Base-by-base conservation (phyloP, 2,888 invertebrate species). In the Teinopalpus imperialis region DNA sequence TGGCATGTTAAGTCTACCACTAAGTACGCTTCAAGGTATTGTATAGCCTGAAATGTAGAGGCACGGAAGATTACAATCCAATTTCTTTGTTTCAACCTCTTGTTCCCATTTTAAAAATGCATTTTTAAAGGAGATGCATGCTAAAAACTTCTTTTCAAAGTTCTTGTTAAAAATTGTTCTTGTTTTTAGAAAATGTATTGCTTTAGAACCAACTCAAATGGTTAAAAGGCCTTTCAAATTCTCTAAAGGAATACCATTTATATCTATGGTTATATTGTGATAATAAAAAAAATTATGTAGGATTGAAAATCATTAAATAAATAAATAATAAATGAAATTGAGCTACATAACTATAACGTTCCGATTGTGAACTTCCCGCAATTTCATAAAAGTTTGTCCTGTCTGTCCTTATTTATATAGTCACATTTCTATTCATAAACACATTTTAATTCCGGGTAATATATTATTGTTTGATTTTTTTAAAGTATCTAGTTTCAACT, bases 41-140 rank as follows among this genome's bases (percentile, higher is more conserved):
- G 13, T 21, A 12, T 26, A 29, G 16, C 12, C 30, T 23, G 23
- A 36, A 43, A 24, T 24, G 36, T 36, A 30, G 24, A 43, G 30
- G 8, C 30, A 37, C 24, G 37, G 26, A 29, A 37, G 37, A 44
- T 37, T 44, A 26, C 44, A 44, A 44, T 44, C 31, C 37, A 37
- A 44, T 32, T 31, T 44, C 37, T 44, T 44, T 44, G 44, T 44
- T 44, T 4, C 26, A 7, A 44, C 44, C 31, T 31, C 31, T 37
- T 44, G 44, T 39, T 39, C 44, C 37, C 31, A 26, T 37, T 44
- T 44, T 26, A 20, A 24, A 44, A 44, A 37, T 44, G 37, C 44
- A 44, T 37, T 44, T 44, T 37, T 39, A 31, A 44, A 44, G 32
- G 44, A 31, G 31, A 32, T 30, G 44, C 31, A 44, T 23, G 37